These are phyloP conservation scores for Vipera latastei DNA, from an alignment of 2,797 vertebrate species.

Conservation along the genomic window DNA sequence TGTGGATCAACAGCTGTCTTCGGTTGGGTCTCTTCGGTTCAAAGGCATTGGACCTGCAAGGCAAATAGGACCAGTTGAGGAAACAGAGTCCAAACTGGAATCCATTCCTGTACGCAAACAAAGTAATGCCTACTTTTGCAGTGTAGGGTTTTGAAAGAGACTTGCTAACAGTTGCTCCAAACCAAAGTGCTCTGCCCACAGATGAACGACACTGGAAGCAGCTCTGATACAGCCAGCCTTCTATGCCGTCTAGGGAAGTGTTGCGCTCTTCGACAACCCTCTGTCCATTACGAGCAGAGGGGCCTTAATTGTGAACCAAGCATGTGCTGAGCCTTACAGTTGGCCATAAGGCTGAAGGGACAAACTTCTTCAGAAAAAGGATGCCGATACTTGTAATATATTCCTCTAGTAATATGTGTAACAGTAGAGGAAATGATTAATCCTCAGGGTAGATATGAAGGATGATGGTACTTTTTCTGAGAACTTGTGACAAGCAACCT, in stretches of 20 bases:
- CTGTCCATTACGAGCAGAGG: neutral
- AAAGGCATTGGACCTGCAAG: neutral
- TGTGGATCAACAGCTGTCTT: neutral
- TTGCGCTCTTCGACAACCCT: neutral
- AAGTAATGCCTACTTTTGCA: neutral
- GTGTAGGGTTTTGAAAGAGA: neutral
- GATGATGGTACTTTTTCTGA: neutral
- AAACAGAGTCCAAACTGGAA: neutral
- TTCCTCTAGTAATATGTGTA: neutral
- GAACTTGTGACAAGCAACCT: neutral
- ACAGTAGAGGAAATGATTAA: neutral
- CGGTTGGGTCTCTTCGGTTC: neutral
- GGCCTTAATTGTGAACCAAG: neutral
- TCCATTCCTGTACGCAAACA: neutral
- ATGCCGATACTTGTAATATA: neutral
- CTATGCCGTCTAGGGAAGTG: neutral
- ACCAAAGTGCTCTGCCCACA: neutral
- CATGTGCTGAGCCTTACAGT: neutral
- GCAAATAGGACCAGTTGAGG: neutral
- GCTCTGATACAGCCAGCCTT: neutral
- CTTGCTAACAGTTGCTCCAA: neutral
- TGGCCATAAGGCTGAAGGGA: neutral
- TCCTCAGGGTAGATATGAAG: conserved; percentile 17
- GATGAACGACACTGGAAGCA: neutral
- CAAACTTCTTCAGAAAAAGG: neutral